Conservation (phyloP, 2,888 invertebrate genomes). For the Orthosia gothica region DNA sequence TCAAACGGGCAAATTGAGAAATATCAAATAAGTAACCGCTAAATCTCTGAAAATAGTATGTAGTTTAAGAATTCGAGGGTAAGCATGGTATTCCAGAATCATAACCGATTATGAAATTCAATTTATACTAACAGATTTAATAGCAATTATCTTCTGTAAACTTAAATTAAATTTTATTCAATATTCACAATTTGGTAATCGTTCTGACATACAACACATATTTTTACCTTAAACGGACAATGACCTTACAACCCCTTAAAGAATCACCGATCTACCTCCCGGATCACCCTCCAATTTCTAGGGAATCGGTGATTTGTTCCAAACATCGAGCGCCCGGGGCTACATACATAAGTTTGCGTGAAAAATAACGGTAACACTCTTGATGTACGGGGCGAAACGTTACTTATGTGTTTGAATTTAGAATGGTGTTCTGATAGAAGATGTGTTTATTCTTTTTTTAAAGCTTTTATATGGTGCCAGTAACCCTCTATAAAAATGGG, state of each 20-base stretch:
- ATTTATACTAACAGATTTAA: too few species aligned
- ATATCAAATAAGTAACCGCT: not conserved
- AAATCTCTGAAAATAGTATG: not conserved
- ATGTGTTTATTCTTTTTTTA: slow-evolving; percentile 36
- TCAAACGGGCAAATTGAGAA: not conserved
- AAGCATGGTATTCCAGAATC: not conserved
- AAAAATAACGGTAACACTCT: slow-evolving; percentile 68
- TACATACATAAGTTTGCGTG: slow-evolving; percentile 58
- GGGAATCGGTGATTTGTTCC: slow-evolving; percentile 62
- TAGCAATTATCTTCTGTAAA: too few species aligned
- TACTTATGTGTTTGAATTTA: slow-evolving; percentile 49
- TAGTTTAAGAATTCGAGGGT: not conserved
- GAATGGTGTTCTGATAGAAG: slow-evolving; percentile 23
- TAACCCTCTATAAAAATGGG: too few species aligned
- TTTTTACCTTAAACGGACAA: slow-evolving; percentile 31
- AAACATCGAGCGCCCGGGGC: slow-evolving; percentile 33
- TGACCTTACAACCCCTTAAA: slow-evolving; percentile 53
- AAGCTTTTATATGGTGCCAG: not conserved
- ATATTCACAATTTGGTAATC: too few species aligned
- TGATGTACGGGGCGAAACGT: slow-evolving; percentile 55
- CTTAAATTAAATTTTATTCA: too few species aligned
- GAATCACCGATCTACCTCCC: slow-evolving; percentile 48
- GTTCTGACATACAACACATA: too few species aligned
- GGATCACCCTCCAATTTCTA: slow-evolving; percentile 56
- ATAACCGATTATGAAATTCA: not conserved